A percentile compares a stretch with the other conserved stretches of the same genome.
phyloP scores from a whole-genome alignment of 1,140 invertebrate genomes.

The Drosophila melanogaster region DNA sequence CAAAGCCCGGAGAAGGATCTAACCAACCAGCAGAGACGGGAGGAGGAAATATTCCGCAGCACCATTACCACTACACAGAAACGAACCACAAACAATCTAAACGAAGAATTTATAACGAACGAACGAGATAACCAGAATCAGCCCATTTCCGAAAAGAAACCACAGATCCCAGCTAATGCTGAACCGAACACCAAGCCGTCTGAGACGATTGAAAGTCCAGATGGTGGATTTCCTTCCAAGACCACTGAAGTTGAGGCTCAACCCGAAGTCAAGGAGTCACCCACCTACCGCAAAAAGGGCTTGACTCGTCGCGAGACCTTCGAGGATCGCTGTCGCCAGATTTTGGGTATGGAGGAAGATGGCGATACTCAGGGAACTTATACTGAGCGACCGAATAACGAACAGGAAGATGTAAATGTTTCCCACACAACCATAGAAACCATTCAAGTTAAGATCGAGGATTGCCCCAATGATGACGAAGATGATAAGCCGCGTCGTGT shows the following conservation, averaged over 20 bases:
- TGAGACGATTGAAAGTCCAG: conserved; percentile 51
- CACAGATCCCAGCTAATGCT: neutral
- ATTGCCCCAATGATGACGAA: conserved; percentile 76
- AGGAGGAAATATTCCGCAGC: conserved; percentile 57
- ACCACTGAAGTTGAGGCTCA: conserved; percentile 36
- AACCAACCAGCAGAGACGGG: neutral
- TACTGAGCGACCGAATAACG: conserved; percentile 13
- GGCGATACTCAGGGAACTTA: conserved; percentile 75
- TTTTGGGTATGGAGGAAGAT: conserved; percentile 86
- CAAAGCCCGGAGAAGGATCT: conserved; percentile 20
- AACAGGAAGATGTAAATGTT: conserved; percentile 25
- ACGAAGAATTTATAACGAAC: conserved; percentile 72
- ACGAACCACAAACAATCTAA: conserved; percentile 55
- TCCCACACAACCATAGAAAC: conserved; percentile 52
- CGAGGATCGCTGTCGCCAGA: conserved; percentile 88
- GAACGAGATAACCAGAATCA: conserved; percentile 51
- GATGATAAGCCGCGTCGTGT: conserved; percentile 48
- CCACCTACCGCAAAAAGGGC: conserved; percentile 68
- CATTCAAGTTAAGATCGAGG: conserved; percentile 77
- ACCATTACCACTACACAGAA: conserved; percentile 41
- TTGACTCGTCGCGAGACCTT: conserved; percentile 87
- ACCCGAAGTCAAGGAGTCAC: conserved; percentile 37
- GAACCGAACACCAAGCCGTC: conserved; percentile 5
- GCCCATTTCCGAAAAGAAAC: conserved; percentile 12
- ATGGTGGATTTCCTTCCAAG: conserved; percentile 73